Percentiles rank a stretch among this genome's conserved stretches.
Conservation (phyloP, 2,113 vertebrate genomes). For the Amazona vittata region DNA sequence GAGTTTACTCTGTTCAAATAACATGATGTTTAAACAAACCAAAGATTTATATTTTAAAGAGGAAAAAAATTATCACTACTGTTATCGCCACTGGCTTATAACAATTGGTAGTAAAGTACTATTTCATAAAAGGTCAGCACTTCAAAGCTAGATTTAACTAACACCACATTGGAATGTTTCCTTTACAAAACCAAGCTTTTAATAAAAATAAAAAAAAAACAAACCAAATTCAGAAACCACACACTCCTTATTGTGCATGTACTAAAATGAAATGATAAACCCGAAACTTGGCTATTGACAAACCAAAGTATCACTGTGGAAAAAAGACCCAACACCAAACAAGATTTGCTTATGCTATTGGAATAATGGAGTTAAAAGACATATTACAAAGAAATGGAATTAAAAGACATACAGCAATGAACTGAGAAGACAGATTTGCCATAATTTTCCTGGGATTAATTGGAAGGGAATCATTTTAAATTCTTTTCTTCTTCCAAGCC, state of each 20-base stretch:
- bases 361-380: background rate
- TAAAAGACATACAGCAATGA: background rate
- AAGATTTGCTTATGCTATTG: background rate
- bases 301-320: background rate
- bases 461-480: background rate
- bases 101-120: background rate
- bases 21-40: background rate
- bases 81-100: background rate
- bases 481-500: background rate
- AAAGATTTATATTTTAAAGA: background rate
- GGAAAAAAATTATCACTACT: background rate
- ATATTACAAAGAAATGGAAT: background rate
- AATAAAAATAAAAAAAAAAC: background rate
- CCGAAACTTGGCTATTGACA: background rate
- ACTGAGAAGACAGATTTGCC: background rate
- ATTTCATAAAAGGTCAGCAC: conserved; percentile 15
- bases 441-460: conserved; percentile 36
- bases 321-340: background rate
- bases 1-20: background rate
- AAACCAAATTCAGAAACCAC: background rate
- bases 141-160: conserved; percentile 20
- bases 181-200: background rate
- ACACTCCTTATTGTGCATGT: background rate
- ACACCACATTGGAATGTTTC: background rate
- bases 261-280: background rate